Conservation (phyloP, 1,140 invertebrate genomes). For the Condylostylus longicornis region DNA sequence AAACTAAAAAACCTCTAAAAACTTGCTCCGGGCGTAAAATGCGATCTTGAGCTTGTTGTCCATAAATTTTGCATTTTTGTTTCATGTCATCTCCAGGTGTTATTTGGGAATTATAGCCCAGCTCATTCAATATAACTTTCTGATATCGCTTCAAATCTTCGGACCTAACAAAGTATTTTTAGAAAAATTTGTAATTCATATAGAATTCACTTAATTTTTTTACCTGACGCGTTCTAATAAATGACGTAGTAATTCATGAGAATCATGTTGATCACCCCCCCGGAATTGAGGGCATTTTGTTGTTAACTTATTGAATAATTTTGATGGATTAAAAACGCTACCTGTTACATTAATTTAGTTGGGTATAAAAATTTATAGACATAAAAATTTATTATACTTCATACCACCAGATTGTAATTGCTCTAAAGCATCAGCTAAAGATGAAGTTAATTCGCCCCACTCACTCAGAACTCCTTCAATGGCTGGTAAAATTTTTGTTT, state of each 20-base stretch:
- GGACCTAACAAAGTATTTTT: slow-evolving; percentile 27
- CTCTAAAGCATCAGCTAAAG: slow-evolving; percentile 49
- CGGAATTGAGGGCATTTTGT: slow-evolving; percentile 69
- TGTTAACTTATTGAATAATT: slow-evolving; percentile 59
- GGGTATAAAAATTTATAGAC: slow-evolving; percentile 1
- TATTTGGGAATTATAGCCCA: slow-evolving; percentile 50
- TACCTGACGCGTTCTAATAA: slow-evolving; percentile 68
- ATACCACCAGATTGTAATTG: slow-evolving; percentile 44
- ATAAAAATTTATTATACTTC: background rate
- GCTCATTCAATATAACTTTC: slow-evolving; percentile 52
- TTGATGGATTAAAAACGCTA: slow-evolving; percentile 51
- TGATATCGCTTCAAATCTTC: slow-evolving; percentile 62
- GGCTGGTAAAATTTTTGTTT: slow-evolving; percentile 38
- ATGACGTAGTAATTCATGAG: slow-evolving; percentile 84
- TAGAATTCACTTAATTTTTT: slow-evolving; percentile 11
- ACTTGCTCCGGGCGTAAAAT: slow-evolving; percentile 67
- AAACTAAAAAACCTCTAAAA: slow-evolving; percentile 80
- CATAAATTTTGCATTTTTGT: slow-evolving; percentile 65
- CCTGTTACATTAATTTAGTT: slow-evolving; percentile 9
- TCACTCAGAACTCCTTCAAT: slow-evolving; percentile 52
- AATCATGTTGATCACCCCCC: slow-evolving; percentile 91
- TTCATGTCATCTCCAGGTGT: slow-evolving; percentile 57
- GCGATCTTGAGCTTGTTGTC: slow-evolving; percentile 61
- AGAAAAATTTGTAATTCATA: background rate
- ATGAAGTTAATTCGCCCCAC: slow-evolving; percentile 52